phyloP scores from a whole-genome alignment of 2,797 vertebrate genomes.

The Coregonus ussuriensis region DNA sequence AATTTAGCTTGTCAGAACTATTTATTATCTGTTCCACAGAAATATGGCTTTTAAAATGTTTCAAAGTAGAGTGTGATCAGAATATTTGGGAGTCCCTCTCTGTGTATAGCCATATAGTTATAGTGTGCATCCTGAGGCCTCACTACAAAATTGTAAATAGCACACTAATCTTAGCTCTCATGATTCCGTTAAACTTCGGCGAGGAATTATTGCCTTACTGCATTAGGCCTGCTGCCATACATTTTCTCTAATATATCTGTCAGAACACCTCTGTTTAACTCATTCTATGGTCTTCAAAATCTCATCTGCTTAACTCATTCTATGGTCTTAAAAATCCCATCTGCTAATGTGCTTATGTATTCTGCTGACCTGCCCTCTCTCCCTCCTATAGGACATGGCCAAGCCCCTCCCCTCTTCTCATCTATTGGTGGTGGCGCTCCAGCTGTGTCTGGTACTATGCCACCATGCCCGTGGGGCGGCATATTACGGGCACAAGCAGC shows the following conservation, averaged over 20 bases:
- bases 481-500: constrained; percentile 90
- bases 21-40: constrained; percentile 8
- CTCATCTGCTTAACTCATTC: too few species aligned
- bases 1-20: constrained; percentile 6
- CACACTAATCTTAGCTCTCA: not conserved
- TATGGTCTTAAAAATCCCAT: not conserved
- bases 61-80: not conserved
- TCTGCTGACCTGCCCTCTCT: constrained; percentile 9
- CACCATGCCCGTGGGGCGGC: constrained; percentile 77
- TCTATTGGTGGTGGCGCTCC: constrained; percentile 73
- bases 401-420: constrained; percentile 57
- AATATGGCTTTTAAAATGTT: not conserved
- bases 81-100: not conserved
- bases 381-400: constrained; percentile 70
- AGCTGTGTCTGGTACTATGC: constrained; percentile 69
- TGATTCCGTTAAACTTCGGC: not conserved
- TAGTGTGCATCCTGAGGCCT: not conserved
- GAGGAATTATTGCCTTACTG: not conserved
- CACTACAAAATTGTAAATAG: not conserved
- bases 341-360: not conserved
- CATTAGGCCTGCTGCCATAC: not conserved
- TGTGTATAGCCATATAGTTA: not conserved
- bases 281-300: not conserved
- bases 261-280: not conserved
- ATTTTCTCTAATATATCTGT: not conserved